phyloP scores from a whole-genome alignment of 2,888 invertebrate genomes.

The Mimas tiliae region DNA sequence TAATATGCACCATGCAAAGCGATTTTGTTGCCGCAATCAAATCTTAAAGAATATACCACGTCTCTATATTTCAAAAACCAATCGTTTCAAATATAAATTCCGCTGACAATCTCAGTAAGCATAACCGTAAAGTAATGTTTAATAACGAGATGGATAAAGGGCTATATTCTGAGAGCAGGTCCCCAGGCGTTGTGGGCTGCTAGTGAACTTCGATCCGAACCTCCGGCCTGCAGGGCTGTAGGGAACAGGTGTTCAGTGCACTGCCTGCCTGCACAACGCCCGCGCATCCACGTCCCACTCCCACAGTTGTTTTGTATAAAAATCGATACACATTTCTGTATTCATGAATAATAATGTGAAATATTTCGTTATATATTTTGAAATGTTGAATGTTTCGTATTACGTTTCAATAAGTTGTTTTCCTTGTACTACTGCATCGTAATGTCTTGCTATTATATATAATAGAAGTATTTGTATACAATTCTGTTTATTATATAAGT shows the following conservation, averaged over 20 bases:
- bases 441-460: too few relatives aligned
- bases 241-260: constrained; percentile 30
- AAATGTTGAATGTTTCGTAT: not conserved
- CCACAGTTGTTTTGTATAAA: constrained; percentile 4
- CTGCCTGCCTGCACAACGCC: constrained; percentile 5
- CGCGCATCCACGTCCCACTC: constrained; percentile 11
- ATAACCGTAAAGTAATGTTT: not conserved
- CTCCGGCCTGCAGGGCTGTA: constrained; percentile 30
- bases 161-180: not conserved
- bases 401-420: too few relatives aligned
- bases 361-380: not conserved
- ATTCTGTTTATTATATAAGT: too few relatives aligned
- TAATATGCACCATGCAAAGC: too few relatives aligned
- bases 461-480: too few relatives aligned
- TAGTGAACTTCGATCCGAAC: constrained; percentile 30
- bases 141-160: constrained; percentile 19
- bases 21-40: too few relatives aligned
- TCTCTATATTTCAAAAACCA: not conserved
- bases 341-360: not conserved
- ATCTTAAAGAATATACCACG: not conserved
- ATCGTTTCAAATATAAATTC: not conserved
- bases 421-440: too few relatives aligned
- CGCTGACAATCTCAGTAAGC: not conserved
- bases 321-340: constrained; percentile 3
- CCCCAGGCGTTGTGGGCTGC: constrained; percentile 21